Conservation (phyloP, 2,797 vertebrate genomes). For the Lacerta bilineata region DNA sequence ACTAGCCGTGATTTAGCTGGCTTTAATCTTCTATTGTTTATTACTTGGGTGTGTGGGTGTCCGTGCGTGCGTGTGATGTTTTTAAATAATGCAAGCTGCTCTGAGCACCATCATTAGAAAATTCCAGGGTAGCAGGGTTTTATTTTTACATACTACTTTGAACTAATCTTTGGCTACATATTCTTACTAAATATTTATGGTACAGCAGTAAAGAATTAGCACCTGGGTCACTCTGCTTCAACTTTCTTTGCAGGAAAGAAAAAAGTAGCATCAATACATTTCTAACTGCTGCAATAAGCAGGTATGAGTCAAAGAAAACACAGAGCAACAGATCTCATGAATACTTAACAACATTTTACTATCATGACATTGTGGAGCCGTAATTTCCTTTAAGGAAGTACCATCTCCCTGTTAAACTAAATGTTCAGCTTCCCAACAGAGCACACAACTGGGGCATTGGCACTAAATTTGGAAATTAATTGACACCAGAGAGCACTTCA, state of each 20-base stretch:
- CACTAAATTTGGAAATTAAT: neutral
- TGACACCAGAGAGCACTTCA: fast-evolving
- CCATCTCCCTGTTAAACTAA: fast-evolving
- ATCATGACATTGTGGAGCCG: neutral
- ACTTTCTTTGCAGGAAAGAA: neutral
- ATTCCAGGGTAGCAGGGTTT: neutral
- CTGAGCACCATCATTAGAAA: too few relatives aligned
- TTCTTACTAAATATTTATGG: neutral
- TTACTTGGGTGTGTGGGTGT: too few relatives aligned
- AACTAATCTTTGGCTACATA: neutral
- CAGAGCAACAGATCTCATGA: neutral
- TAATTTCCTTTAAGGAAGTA: neutral
- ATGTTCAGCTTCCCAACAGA: neutral
- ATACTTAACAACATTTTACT: neutral
- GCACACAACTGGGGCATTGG: neutral
- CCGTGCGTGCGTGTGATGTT: too few relatives aligned
- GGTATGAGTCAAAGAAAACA: neutral
- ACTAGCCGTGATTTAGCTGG: too few relatives aligned
- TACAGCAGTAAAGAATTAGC: neutral
- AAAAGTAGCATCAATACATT: neutral
- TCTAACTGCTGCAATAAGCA: slow-evolving; percentile 1
- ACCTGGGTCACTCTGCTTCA: neutral
- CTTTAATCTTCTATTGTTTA: too few relatives aligned
- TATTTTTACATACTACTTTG: neutral
- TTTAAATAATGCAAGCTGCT: too few relatives aligned